Conservation (phyloP, 2,888 invertebrate species). For the Nomada ferruginata region DNA sequence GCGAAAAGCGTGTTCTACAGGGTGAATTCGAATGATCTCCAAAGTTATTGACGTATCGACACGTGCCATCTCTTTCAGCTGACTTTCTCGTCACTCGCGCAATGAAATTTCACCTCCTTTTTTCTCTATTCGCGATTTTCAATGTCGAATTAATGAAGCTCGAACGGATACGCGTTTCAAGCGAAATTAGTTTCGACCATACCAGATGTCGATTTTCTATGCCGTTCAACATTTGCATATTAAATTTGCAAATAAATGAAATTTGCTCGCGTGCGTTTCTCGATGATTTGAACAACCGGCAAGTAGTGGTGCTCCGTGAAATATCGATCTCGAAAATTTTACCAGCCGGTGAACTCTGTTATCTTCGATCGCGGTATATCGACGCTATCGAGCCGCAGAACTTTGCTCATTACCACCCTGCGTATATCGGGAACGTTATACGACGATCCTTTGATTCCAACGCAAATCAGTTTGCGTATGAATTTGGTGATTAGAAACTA, state of each 20-base stretch:
- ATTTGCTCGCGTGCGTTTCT: neutral
- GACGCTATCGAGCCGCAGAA: conserved; percentile 7
- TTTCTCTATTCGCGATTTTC: conserved; percentile 33
- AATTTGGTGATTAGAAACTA: conserved; percentile 44
- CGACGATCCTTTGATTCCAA: conserved; percentile 34
- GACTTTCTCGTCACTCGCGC: conserved; percentile 67
- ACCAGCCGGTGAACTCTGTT: neutral
- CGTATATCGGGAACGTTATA: conserved; percentile 1
- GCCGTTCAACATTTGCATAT: neutral
- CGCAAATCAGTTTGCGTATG: conserved; percentile 22
- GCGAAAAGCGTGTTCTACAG: conserved; percentile 45
- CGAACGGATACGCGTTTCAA: conserved; percentile 18
- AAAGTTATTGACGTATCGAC: conserved; percentile 79
- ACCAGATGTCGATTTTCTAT: neutral
- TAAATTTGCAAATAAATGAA: neutral
- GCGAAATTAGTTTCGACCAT: conserved; percentile 14
- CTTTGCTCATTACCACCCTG: conserved; percentile 38
- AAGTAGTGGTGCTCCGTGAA: neutral
- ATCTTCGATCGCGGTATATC: conserved; percentile 29
- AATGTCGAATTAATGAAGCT: conserved; percentile 36
- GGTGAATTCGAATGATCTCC: conserved; percentile 69
- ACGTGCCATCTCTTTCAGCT: conserved; percentile 69
- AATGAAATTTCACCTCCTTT: conserved; percentile 52
- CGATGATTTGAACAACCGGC: too few relatives aligned
- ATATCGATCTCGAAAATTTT: neutral